Evolutionary conservation across 2,888 invertebrate genomes (phyloP), one percentile per base, ranked within the genome.

Genomic region (Nipponacmea schrenckii): DNA sequence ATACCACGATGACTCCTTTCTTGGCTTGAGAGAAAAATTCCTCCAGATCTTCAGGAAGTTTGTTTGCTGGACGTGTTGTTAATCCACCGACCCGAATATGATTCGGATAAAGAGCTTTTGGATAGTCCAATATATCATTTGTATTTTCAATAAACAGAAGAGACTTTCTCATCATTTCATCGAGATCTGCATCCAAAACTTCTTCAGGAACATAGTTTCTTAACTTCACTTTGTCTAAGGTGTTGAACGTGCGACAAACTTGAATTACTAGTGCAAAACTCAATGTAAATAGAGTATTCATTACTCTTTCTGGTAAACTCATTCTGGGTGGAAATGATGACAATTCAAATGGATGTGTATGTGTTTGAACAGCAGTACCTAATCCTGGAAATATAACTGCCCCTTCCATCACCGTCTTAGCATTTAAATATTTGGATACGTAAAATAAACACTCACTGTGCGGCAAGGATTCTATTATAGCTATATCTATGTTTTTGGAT

Each of bases 41-140:
- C 67, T 78, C 69, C 64, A 80, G 63, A 24, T 79, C 69, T 14
- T 31, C 68, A 20, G 68, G 72, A n/a, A 82, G 73, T 5, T 73
- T 71, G 15, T 74, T 76, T 3, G 77, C 71, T 1, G 78, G 73
- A 8, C 68, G 63, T 14, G 78, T 74, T 20, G 79, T 80, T 10
- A 81, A 66, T 10, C 80, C 82, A 3, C 79, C 79, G 24, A 77
- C 72, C 14, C 70, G 73, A 17, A 80, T 74, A 39, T 77, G 69
- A 64, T 81, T 80, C 10, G 79, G 79, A 73, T 79, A 70, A 2
- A 62, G 64, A 17, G 80, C 75, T 26, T 72, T 67, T 0, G 78
- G 79, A 66, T 75, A 78, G 65, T 77, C 78, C 31, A 82, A 65
- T 15, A 79, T 70, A 64, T 74, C 74, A 67, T 82, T 79, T 10